Evolutionary conservation across 2,888 invertebrate genomes (phyloP).

Genomic region (Ischnus inquisitorius): DNA sequence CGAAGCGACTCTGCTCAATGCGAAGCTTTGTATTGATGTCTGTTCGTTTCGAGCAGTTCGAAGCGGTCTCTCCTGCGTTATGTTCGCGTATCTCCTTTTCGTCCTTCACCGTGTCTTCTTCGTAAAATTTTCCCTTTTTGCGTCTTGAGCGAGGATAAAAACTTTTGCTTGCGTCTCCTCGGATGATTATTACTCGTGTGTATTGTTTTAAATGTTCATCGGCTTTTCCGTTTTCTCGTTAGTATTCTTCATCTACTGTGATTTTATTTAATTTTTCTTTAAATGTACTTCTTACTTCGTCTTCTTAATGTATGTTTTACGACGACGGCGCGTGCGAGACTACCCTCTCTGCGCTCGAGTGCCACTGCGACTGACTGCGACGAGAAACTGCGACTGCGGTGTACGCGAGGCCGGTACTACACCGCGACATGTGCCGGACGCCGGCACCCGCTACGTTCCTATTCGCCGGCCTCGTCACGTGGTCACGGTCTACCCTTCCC

Average conservation of each 20-base stretch:
- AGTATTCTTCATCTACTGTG: conserved; percentile 63
- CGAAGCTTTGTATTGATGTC: no score
- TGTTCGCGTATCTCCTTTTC: conserved; percentile 22
- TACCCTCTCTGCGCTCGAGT: conserved; percentile 83
- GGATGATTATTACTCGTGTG: conserved; percentile 55
- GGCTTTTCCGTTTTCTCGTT: conserved; percentile 58
- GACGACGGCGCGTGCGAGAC: conserved; percentile 86
- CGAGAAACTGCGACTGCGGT: conserved; percentile 80
- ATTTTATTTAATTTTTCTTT: conserved; percentile 27
- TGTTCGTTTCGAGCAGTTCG: not conserved
- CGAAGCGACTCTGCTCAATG: no score
- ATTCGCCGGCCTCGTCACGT: conserved; percentile 82
- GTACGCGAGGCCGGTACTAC: conserved; percentile 85
- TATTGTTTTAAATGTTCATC: conserved; percentile 25
- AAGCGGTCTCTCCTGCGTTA: conserved; percentile 2
- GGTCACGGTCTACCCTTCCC: conserved; percentile 66
- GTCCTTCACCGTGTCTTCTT: conserved; percentile 34
- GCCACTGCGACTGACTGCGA: conserved; percentile 83
- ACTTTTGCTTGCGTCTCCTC: conserved; percentile 3
- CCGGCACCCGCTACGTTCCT: conserved; percentile 63
- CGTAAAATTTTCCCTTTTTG: not conserved
- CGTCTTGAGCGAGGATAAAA: conserved; percentile 29
- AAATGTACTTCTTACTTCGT: not conserved
- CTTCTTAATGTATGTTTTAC: conserved; percentile 62
- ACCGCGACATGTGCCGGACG: conserved; percentile 71